Base-by-base conservation (phyloP, 2,797 vertebrate species). In the Martes flavigula region DNA sequence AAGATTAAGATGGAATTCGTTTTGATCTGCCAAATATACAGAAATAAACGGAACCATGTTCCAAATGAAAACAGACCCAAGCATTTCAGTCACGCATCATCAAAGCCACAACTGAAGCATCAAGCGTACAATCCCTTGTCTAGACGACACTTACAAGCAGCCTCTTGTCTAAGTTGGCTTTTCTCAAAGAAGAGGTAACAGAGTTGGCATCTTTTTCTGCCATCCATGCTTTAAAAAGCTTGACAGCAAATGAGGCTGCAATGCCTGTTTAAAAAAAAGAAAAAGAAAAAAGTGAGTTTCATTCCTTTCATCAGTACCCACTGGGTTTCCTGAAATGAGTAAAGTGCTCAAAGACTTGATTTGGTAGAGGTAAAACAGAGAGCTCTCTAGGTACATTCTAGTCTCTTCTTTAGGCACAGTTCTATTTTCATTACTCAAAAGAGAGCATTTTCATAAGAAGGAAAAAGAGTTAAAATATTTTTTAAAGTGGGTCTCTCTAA, bases 151-250 rank as follows among this genome's bases (percentile, higher is more conserved):
- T 99, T 98, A 99, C 99, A 96, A 99, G 98, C 93, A 99, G 99
- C 98, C 99, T 99, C 98, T 99, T 99, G 98, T 99, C 99, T 46
- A 99, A 98, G 98, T 99, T 99, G 97, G 99, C 99, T 98, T 99
- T 99, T 98, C 99, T 99, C 98, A 99, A 98, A 94, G 99, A 99
- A 51, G 99, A 99, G 87, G 99, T 99, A 95, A 99, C 99, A 66
- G 99, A 99, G 98, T 99, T 99, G 95, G 99, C 99, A 95, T 99
- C 99, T 98, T 99, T 99, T 98, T 99, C 99, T 90, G 99, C 98
- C 97, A 99, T 99, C 99, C 99, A 99, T 40, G 99, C 99, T 98
- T 99, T 99, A 98, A 99, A 99, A 99, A 99, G 99, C 97, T 99
- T 99, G 89, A 99, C 99, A 62, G 99, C 99, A 5, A 99, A 99